Evolutionary conservation across 2,888 invertebrate species (phyloP).

Genomic region (Aporophyla nigra): DNA sequence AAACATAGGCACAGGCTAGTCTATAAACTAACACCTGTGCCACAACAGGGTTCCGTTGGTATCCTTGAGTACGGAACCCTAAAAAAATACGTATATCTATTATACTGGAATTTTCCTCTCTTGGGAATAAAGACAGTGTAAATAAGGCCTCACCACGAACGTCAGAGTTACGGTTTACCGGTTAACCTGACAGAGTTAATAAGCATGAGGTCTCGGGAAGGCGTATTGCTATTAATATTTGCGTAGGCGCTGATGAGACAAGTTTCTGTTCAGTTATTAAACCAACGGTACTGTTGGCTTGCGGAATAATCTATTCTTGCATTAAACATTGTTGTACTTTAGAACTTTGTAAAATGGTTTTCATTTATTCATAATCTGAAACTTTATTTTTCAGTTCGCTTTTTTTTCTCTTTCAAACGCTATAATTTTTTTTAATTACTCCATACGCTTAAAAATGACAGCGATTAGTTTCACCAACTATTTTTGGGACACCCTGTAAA

Average conservation of each 20-base stretch:
- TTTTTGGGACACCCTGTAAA: no score
- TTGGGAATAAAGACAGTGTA: background rate
- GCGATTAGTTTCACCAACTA: no score
- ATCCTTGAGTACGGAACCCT: background rate
- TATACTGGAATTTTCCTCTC: background rate
- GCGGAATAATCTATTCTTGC: slow-evolving; percentile 31
- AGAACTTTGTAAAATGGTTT: slow-evolving; percentile 28
- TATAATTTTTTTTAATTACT: no score
- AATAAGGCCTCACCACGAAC: slow-evolving; percentile 25
- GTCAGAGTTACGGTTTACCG: slow-evolving; percentile 21
- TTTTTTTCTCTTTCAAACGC: no score
- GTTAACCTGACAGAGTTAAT: slow-evolving; percentile 54
- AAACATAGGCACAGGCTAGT: no score
- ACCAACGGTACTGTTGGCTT: slow-evolving; percentile 9
- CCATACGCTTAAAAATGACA: no score
- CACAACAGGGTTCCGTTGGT: no score
- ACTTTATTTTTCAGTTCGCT: no score
- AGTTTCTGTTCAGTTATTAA: slow-evolving; percentile 55
- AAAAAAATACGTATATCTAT: background rate
- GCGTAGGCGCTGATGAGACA: slow-evolving; percentile 56
- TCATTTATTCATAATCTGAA: slow-evolving; percentile 2
- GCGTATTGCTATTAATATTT: slow-evolving; percentile 59
- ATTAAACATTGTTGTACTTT: slow-evolving; percentile 32
- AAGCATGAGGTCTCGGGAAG: slow-evolving; percentile 22
- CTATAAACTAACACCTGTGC: no score